phyloP scores from a whole-genome alignment of 2,888 invertebrate genomes.

The Chrysopilus asiliformis region DNA sequence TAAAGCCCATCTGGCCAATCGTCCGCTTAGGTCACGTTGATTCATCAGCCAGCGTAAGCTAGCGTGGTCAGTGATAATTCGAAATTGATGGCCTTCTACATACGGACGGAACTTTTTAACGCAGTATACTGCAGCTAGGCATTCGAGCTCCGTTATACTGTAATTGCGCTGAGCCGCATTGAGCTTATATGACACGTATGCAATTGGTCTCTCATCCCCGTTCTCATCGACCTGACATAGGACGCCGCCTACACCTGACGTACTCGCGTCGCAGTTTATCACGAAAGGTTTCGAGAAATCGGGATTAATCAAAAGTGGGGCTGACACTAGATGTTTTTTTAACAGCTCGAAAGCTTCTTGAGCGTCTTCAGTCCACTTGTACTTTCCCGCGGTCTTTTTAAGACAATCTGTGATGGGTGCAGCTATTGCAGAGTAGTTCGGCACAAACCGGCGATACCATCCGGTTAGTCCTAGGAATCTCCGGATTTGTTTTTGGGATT shows the following conservation, averaged over 20 bases:
- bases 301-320: not conserved
- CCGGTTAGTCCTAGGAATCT: too few species aligned
- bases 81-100: not conserved
- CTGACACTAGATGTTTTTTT: too few species aligned
- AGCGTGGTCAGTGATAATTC: not conserved
- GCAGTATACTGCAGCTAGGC: not conserved
- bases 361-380: too few species aligned
- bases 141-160: not conserved
- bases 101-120: not conserved
- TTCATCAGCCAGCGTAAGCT: not conserved
- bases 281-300: not conserved
- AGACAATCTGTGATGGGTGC: not conserved
- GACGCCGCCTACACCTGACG: not conserved
- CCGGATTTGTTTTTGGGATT: too few species aligned
- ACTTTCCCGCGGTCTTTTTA: too few species aligned
- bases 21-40: not conserved
- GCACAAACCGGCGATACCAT: conserved; percentile 2
- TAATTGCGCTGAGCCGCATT: not conserved
- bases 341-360: too few species aligned
- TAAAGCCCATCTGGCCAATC: not conserved
- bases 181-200: not conserved
- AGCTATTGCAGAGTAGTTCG: not conserved
- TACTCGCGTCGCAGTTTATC: not conserved
- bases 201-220: not conserved
- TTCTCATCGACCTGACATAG: not conserved